Percentiles rank a stretch among this genome's conserved stretches.
Conservation (phyloP, 64 coral and sea anemone genomes). For the Cladopsammia gracilis region DNA sequence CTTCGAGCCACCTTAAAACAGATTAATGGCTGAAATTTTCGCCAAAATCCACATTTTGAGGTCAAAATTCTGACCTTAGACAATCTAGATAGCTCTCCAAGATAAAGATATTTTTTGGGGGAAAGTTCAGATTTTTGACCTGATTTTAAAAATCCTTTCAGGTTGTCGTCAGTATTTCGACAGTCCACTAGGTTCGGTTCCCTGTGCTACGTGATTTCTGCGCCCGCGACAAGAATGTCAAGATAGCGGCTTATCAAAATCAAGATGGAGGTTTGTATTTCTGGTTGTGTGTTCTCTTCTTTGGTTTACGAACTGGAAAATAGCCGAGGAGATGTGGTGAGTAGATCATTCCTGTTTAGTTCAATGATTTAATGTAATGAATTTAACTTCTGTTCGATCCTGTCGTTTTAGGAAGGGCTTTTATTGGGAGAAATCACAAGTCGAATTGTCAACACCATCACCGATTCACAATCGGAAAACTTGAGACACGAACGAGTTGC, state of each 20-base stretch:
- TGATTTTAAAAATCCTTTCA: too few species aligned
- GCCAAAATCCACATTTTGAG: too few species aligned
- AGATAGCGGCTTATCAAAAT: constrained; percentile 35
- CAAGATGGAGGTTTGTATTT: constrained; percentile 78
- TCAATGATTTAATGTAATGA: not conserved
- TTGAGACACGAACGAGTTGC: constrained; percentile 67
- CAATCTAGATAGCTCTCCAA: too few species aligned
- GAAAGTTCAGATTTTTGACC: too few species aligned
- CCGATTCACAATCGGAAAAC: constrained; percentile 66
- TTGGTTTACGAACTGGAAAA: constrained; percentile 72
- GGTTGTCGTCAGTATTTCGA: too few species aligned
- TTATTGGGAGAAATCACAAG: constrained; percentile 55
- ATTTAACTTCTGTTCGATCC: not conserved
- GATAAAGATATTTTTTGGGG: too few species aligned
- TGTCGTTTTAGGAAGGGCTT: constrained; percentile 56
- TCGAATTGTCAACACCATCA: constrained; percentile 56
- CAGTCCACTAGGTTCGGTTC: too few species aligned
- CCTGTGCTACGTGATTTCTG: not conserved
- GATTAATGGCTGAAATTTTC: too few species aligned
- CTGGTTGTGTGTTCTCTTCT: constrained; percentile 64
- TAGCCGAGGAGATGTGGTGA: constrained; percentile 59
- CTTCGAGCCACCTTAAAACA: too few species aligned
- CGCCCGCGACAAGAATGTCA: constrained; percentile 12
- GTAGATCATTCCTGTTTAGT: not conserved
- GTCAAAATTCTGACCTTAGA: too few species aligned